A percentile compares a stretch with the other conserved stretches of the same genome.
Evolutionary conservation across 2,113 vertebrate genomes (phyloP).

Genomic region (Mus spicilegus): DNA sequence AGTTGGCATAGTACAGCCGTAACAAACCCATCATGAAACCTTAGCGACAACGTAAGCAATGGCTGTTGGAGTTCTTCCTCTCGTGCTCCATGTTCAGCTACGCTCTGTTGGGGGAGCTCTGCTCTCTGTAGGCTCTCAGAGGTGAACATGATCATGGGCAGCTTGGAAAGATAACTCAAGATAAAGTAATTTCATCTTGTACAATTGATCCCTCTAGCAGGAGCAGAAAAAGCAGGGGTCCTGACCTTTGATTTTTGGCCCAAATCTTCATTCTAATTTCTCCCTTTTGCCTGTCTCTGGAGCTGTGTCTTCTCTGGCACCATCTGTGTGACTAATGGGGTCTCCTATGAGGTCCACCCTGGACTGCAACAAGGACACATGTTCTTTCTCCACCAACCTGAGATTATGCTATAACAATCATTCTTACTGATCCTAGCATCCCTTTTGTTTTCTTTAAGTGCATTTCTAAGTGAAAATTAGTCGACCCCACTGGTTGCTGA

Average conservation of each 20-base stretch:
- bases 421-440: conserved; percentile 34
- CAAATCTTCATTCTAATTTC: conserved; percentile 53
- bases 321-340: neutral
- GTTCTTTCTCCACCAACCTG: neutral
- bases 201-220: conserved; percentile 19
- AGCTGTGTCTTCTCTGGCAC: conserved; percentile 17
- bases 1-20: neutral
- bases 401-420: neutral
- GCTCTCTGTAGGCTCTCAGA: neutral
- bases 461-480: conserved; percentile 56
- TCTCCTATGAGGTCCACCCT: neutral
- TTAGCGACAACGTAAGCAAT: neutral
- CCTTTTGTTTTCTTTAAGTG: conserved; percentile 60
- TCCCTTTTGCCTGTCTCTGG: conserved; percentile 20
- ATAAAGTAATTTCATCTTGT: neutral
- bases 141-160: neutral
- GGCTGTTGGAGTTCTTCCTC: neutral
- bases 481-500: neutral
- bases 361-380: neutral
- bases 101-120: neutral
- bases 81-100: neutral
- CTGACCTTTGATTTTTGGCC: conserved; percentile 43
- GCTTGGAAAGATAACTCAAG: neutral
- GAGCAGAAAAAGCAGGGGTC: neutral
- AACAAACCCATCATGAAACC: neutral